phyloP scores from a whole-genome alignment of 1,140 invertebrate genomes.

The Stenopsyche tienmushanensis region DNA sequence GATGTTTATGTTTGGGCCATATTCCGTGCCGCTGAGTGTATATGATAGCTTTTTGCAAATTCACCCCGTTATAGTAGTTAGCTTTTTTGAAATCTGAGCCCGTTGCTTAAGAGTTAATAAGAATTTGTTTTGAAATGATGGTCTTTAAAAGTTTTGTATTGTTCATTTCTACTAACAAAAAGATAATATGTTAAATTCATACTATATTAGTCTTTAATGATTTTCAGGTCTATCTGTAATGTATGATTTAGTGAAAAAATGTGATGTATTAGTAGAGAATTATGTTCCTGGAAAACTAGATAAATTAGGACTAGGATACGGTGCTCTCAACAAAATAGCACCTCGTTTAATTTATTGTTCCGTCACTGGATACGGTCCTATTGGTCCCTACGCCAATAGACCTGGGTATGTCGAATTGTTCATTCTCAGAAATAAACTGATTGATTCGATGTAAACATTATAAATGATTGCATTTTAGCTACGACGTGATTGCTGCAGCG shows the following conservation, averaged over 20 bases:
- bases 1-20: no score
- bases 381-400: conserved; percentile 80
- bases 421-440: not conserved
- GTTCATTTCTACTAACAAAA: not conserved
- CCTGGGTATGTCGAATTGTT: conserved; percentile 65
- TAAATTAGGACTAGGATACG: conserved; percentile 77
- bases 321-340: conserved; percentile 68
- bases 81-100: no score
- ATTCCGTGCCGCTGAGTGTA: no score
- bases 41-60: no score
- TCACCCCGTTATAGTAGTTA: no score
- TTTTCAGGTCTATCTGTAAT: conserved; percentile 70
- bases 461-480: conserved; percentile 52
- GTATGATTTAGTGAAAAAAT: conserved; percentile 68
- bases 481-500: conserved; percentile 94
- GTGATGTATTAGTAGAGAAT: conserved; percentile 93
- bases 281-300: conserved; percentile 89
- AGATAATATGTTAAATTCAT: not conserved
- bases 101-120: not conserved
- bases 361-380: conserved; percentile 86
- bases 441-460: not conserved
- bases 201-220: not conserved
- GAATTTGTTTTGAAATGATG: not conserved
- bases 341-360: conserved; percentile 91
- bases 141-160: not conserved